phyloP scores from a whole-genome alignment of 1,140 invertebrate species.

The Rhopalosiphum maidis region DNA sequence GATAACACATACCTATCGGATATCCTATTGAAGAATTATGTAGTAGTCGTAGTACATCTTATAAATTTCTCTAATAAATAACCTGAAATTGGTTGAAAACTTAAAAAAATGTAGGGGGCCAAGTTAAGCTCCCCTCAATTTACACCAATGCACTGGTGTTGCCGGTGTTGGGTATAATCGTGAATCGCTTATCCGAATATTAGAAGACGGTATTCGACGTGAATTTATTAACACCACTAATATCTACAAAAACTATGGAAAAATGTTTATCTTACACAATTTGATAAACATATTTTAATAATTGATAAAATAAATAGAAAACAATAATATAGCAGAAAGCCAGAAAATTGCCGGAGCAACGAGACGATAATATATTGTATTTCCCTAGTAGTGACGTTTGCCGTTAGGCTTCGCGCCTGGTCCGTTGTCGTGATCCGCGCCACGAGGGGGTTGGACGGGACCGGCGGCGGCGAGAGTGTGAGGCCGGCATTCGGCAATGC shows the following conservation, averaged over 20 bases:
- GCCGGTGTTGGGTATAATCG: neutral
- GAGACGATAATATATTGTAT: neutral
- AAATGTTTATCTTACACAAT: neutral
- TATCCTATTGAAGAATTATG: too few species aligned
- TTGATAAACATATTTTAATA: neutral
- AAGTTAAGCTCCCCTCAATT: too few species aligned
- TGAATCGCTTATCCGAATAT: neutral
- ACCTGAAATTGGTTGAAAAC: too few species aligned
- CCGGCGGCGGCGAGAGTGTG: neutral
- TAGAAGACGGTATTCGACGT: neutral
- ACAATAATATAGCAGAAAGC: neutral
- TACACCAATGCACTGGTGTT: too few species aligned
- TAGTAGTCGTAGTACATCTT: too few species aligned
- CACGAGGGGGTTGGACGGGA: conserved; percentile 26
- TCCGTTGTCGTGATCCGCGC: neutral
- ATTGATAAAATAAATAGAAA: neutral
- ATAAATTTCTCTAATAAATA: too few species aligned
- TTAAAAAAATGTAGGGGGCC: too few species aligned
- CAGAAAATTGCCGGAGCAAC: neutral
- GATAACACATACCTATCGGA: too few species aligned
- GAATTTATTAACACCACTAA: neutral
- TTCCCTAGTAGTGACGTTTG: neutral
- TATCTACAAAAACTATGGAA: neutral
- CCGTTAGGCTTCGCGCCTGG: neutral
- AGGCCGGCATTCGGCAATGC: conserved; percentile 13